Evolutionary conservation across 2,888 invertebrate species (phyloP).

Genomic region (Oxytorus armatus): DNA sequence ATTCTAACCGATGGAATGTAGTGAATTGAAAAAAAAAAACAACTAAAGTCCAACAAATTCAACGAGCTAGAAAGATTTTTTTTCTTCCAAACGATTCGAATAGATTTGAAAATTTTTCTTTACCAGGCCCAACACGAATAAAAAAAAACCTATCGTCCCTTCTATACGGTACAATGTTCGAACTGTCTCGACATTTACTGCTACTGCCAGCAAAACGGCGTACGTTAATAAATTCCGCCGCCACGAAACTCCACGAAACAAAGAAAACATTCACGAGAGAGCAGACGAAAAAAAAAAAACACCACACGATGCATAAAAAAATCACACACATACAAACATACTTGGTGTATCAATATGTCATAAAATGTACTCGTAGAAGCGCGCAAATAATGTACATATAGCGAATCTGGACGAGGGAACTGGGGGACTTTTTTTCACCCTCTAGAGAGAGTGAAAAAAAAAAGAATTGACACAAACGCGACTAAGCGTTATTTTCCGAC

Average conservation of each 20-base stretch:
- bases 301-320: constrained; percentile 30
- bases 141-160: constrained; percentile 40
- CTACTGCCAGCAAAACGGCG: constrained; percentile 65
- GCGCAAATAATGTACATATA: constrained; percentile 64
- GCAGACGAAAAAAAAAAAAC: constrained; percentile 5
- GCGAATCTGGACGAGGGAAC: constrained; percentile 30
- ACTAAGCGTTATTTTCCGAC: constrained; percentile 41
- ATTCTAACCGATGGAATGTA: neutral
- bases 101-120: constrained; percentile 2
- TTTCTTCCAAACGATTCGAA: constrained; percentile 21
- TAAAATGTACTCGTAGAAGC: constrained; percentile 55
- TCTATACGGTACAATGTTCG: constrained; percentile 43
- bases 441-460: constrained; percentile 1
- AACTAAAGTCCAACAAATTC: neutral
- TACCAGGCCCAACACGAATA: too few species aligned
- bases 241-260: constrained; percentile 58
- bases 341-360: constrained; percentile 53
- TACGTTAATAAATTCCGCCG: constrained; percentile 64
- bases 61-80: neutral
- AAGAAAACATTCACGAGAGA: constrained; percentile 14
- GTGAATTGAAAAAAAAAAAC: neutral
- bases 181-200: constrained; percentile 46
- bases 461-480: constrained; percentile 7
- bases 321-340: constrained; percentile 10
- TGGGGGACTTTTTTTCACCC: constrained; percentile 14